Base-by-base conservation (phyloP, 2,888 invertebrate genomes). In the Blastobasis lacticolella region DNA sequence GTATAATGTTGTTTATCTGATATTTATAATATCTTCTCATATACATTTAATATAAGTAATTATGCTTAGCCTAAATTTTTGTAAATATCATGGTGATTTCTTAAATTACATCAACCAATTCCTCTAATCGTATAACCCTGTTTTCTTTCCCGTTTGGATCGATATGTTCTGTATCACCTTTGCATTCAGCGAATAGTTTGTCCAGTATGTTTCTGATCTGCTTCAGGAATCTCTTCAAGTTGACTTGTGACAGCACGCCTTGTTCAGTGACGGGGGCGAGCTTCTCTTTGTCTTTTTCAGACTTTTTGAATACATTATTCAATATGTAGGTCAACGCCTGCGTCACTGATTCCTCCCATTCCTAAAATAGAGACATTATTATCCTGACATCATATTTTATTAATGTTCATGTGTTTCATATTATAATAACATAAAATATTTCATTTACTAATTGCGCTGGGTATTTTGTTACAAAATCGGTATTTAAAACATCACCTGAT, bases 301-400 rank as follows among this genome's bases (percentile, higher is more conserved):
- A 88, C 71, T 92, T 93, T 46, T 91, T 90, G 37, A 92, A 81
- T 6, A 86, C 73, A 9, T 91, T 92, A 56, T 92, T 89, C 38
- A 94, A 72, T 43, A 95, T 80, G 65, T 91, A 91, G 9, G 91
- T 89, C 45, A 94, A 73, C 0, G 91, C 89, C 54, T 92, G 91
- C 60, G 94, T 92, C 1, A 92, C 90, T 4, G 91, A 88, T 75
- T 95, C 95, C 72, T 95, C 94, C 95, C 95, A 95, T 66, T 93
- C 93, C 94, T 95, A 66, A 48, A 77, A 73, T 38, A 45, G 8
- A 45, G 4, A 49, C 51, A 54, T 49, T 54, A 46, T n/a, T 37
- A 50, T 23, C 23, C 23, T 23, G 23, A 23, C 3, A 23, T 23
- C 23, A 23, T 23, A 23, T 1, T 23, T 23, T 23, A 3, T 23